Percentiles rank a stretch among this genome's conserved stretches.
phyloP scores from a whole-genome alignment of 2,113 vertebrate genomes.

The Pelvicachromis taeniatus region DNA sequence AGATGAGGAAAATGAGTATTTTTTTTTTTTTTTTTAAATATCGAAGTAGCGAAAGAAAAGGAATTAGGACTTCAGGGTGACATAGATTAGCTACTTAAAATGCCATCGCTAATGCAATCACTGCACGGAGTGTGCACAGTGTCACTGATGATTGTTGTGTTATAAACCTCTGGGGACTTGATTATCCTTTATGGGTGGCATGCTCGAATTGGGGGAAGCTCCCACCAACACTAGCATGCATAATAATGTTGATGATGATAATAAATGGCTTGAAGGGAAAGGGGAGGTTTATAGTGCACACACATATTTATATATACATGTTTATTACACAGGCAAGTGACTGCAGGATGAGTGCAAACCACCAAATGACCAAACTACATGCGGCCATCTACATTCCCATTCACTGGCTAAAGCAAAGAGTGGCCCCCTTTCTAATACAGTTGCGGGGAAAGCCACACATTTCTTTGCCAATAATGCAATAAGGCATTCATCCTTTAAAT shows the following conservation, averaged over 20 bases:
- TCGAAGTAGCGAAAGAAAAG: not conserved
- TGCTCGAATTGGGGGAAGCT: conserved; percentile 5
- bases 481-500: conserved; percentile 50
- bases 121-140: conserved; percentile 2
- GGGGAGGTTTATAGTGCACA: not conserved
- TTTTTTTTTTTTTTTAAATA: not conserved
- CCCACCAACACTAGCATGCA: not conserved
- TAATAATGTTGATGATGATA: conserved; percentile 14
- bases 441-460: conserved; percentile 15
- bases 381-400: not conserved
- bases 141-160: conserved; percentile 30
- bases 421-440: not conserved
- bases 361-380: not conserved
- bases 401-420: not conserved
- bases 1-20: not conserved
- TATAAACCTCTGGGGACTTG: conserved; percentile 26
- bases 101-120: conserved; percentile 43
- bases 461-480: conserved; percentile 51
- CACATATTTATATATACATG: not conserved
- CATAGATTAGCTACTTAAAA: conserved; percentile 1
- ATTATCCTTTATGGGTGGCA: conserved; percentile 23
- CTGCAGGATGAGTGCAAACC: not conserved
- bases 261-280: not conserved
- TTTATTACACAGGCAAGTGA: not conserved
- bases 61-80: not conserved